These are phyloP conservation scores for Junco hyemalis DNA, from an alignment of 2,113 vertebrate genomes.

Conservation along the genomic window DNA sequence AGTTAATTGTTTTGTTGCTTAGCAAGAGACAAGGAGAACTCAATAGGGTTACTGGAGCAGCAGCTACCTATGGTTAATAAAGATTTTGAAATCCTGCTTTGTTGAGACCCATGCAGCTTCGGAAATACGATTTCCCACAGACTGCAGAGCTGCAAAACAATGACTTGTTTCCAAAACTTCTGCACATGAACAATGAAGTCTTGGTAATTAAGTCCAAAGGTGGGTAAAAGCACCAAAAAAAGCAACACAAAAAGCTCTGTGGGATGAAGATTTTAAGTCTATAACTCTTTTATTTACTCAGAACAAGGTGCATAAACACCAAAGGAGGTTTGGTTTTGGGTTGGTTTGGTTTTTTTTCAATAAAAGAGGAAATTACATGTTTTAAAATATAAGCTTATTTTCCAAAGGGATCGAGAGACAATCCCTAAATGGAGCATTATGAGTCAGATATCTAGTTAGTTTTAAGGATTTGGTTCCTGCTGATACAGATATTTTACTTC, in stretches of 20 bases:
- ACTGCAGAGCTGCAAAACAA: neutral
- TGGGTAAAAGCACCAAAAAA: neutral
- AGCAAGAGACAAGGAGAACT: neutral
- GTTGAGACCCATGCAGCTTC: neutral
- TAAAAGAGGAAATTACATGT: neutral
- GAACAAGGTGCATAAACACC: neutral
- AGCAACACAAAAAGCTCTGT: neutral
- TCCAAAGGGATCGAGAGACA: neutral
- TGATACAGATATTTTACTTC: neutral
- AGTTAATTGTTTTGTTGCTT: constrained; percentile 57
- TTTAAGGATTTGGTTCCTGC: neutral
- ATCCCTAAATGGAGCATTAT: neutral
- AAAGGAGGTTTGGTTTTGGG: neutral
- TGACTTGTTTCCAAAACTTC: neutral
- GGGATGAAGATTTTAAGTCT: neutral
- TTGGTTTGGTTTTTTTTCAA: neutral
- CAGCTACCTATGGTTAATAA: constrained; percentile 17
- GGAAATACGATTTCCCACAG: neutral
- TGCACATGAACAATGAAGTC: neutral
- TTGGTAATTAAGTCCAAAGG: neutral
- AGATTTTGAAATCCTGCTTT: constrained; percentile 2
- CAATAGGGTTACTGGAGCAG: neutral
- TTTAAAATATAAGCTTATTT: neutral
- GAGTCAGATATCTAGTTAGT: neutral
- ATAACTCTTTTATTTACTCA: neutral